phyloP scores from a whole-genome alignment of 2,888 invertebrate species.

The Frankliniella intonsa region DNA sequence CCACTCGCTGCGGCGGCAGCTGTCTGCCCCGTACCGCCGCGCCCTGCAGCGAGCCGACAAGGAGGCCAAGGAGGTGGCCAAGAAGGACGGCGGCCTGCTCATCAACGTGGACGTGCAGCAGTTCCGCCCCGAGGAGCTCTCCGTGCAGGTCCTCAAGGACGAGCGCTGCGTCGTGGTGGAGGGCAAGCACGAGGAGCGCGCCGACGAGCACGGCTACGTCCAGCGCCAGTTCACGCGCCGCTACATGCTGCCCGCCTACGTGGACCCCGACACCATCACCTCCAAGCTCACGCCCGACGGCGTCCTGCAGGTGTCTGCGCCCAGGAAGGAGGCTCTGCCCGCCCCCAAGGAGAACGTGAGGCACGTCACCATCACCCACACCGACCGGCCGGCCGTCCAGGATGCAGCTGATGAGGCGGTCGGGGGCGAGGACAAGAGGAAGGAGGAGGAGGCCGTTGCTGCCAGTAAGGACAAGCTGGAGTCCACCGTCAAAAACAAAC shows the following conservation, averaged over 20 bases:
- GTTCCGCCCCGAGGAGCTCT: background rate
- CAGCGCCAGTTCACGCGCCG: background rate
- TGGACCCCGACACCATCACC: background rate
- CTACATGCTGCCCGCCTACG: background rate
- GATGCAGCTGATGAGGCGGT: background rate
- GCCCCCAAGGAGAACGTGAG: constrained; percentile 39
- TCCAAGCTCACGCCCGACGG: constrained; percentile 40
- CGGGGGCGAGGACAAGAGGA: background rate
- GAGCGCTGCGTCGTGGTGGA: background rate
- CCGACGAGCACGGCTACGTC: background rate
- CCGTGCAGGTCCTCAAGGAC: constrained; percentile 11
- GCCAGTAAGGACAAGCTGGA: background rate
- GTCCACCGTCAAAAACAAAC: too few species aligned
- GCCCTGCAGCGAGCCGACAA: background rate
- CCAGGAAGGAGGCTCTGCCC: constrained; percentile 45
- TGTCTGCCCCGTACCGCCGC: background rate
- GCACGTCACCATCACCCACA: background rate
- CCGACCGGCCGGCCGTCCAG: background rate
- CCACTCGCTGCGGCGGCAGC: background rate
- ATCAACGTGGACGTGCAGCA: constrained; percentile 10
- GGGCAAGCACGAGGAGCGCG: constrained; percentile 10
- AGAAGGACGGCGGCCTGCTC: background rate
- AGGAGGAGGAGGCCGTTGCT: background rate
- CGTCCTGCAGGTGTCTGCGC: constrained; percentile 45
- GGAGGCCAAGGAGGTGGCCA: background rate